A percentile compares a stretch with the other conserved stretches of the same genome.
Conservation (phyloP, 2,888 invertebrate species). For the Boloria euphrosyne region DNA sequence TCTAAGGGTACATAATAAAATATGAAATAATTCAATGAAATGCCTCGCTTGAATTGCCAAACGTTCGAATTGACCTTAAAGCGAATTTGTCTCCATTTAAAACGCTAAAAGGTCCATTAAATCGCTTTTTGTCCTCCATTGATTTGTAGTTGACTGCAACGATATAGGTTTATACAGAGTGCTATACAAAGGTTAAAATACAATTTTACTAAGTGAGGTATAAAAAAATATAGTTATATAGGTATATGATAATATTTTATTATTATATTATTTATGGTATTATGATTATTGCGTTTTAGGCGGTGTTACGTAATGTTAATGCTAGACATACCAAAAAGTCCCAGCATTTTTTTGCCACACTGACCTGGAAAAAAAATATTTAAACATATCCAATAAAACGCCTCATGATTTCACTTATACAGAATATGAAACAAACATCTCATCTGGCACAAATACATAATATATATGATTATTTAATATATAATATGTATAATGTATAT, state of each 20-base stretch:
- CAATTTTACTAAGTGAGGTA: not conserved
- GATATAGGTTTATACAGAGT: conserved; percentile 53
- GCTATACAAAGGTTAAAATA: conserved; percentile 42
- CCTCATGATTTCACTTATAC: no score
- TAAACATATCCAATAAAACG: no score
- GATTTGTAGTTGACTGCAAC: conserved; percentile 65
- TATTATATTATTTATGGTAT: no score
- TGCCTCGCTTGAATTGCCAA: conserved; percentile 52
- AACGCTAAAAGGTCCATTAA: conserved; percentile 73
- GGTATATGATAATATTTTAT: no score
- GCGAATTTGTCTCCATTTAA: conserved; percentile 75
- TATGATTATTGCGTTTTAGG: no score
- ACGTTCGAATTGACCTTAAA: conserved; percentile 64
- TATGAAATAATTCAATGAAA: conserved; percentile 44
- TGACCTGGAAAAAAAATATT: no score
- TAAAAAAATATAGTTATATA: not conserved
- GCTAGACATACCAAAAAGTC: no score
- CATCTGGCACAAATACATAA: not conserved
- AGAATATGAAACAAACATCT: no score
- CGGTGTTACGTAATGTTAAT: no score
- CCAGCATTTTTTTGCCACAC: no score
- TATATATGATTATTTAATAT: not conserved
- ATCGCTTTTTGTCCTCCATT: conserved; percentile 66
- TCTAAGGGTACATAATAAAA: conserved; percentile 30
- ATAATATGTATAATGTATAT: no score